Base-by-base conservation (phyloP, 2,888 invertebrate species). In the Acheta domesticus region DNA sequence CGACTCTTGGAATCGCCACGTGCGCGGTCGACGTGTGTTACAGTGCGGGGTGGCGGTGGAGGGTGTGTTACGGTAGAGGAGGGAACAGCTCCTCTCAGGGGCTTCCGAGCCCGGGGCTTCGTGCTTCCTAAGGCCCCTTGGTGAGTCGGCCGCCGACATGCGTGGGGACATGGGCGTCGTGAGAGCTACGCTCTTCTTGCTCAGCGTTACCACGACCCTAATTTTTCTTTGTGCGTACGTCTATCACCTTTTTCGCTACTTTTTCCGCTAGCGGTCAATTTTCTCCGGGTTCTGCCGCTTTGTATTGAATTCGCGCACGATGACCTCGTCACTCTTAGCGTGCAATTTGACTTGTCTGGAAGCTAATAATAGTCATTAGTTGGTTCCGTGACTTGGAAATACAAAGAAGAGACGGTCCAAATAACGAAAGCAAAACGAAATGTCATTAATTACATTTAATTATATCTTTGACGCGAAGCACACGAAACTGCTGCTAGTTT, bases 361-460 rank as follows among this genome's bases (percentile, higher is more conserved):
- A 36, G 36, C 36, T 36, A 36, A 36, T 36, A 62, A 62, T 62
- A 19, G 16, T 62, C 14, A 19, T 19, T 62, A 62, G 62, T n/a
- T 62, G 62, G 62, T 62, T 62, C 62, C n/a, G 62, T 62, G 62
- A 62, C n/a, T 19, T 62, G 14, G 62, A 62, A 62, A 62, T 62
- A n/a, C n/a, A 19, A 62, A 62, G 62, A 62, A 62, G 62, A 62
- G 62, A 19, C 62, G n/a, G n/a, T 19, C 4, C n/a, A 19, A 14
- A n/a, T 16, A n/a, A 19, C n/a, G 62, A 14, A 62, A n/a, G 62
- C 62, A 19, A 62, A 62, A 62, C 12, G 14, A 62, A 62, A 62
- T 62, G 62, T 62, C 62, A 62, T 62, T 62, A 19, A 62, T 62
- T 62, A 14, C n/a, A 62, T 62, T 62, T n/a, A 62, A 62, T 19